Conservation (phyloP, 2,888 invertebrate genomes). For the Desoria tigrina region DNA sequence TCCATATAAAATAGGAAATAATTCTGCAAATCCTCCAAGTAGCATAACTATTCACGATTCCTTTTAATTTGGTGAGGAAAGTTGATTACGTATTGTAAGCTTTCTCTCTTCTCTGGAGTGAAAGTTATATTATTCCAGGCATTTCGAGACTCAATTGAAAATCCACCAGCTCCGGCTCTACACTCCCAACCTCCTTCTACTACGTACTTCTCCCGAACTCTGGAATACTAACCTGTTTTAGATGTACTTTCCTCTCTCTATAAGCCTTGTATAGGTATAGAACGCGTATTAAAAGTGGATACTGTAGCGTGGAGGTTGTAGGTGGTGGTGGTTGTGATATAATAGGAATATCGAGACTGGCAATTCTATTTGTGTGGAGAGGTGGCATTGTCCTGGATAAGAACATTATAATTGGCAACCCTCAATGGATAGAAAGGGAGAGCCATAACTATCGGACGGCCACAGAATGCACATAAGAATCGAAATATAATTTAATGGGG, state of each 20-base stretch:
- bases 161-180: not conserved
- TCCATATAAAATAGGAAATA: conserved; percentile 17
- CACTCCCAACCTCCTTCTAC: not conserved
- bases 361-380: too few relatives aligned
- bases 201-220: too few relatives aligned
- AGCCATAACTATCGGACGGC: conserved; percentile 19
- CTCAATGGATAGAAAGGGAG: not conserved
- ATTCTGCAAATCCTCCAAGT: conserved; percentile 16
- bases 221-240: too few relatives aligned
- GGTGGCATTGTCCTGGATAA: not conserved
- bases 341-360: too few relatives aligned
- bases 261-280: too few relatives aligned
- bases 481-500: conserved; percentile 23
- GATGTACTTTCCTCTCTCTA: too few relatives aligned
- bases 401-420: not conserved
- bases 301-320: too few relatives aligned
- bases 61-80: conserved; percentile 17
- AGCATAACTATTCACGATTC: conserved; percentile 23
- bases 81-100: conserved; percentile 22
- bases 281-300: too few relatives aligned
- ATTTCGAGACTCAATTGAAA: not conserved
- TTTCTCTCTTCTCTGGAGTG: conserved; percentile 3
- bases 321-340: too few relatives aligned
- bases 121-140: conserved; percentile 1
- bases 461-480: conserved; percentile 23